Conservation (phyloP, 2,888 invertebrate genomes). For the Thalpophila matura region DNA sequence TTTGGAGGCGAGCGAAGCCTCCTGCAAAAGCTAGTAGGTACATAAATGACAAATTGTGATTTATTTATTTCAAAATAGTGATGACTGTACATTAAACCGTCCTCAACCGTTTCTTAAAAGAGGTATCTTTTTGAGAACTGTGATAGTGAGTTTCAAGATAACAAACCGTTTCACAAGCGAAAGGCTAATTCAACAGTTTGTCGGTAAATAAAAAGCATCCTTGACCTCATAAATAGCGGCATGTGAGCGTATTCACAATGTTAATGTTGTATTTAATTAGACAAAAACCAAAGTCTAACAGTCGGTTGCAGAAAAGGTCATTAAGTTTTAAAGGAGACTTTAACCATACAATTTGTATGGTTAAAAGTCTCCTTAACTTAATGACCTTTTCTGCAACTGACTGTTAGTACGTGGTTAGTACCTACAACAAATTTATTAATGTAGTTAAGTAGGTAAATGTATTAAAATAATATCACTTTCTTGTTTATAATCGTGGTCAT, state of each 20-base stretch:
- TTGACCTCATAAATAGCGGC: constrained; percentile 42
- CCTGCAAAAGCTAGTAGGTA: no score
- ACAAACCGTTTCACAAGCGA: constrained; percentile 45
- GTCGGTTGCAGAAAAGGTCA: no score
- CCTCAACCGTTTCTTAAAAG: constrained; percentile 27
- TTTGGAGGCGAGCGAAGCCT: no score
- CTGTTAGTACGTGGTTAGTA: no score
- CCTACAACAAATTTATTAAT: no score
- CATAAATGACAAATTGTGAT: background rate
- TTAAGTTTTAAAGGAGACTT: no score
- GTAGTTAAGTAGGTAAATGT: no score
- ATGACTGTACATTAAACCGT: constrained; percentile 9
- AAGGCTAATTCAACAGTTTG: constrained; percentile 44
- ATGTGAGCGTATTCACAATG: constrained; percentile 29
- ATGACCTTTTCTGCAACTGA: no score
- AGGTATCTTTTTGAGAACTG: constrained; percentile 20
- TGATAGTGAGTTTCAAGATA: constrained; percentile 31
- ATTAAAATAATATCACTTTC: no score
- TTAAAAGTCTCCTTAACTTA: no score
- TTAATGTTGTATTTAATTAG: constrained; percentile 22
- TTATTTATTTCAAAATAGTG: background rate
- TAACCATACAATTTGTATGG: no score
- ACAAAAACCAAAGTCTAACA: background rate
- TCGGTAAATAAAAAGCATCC: constrained; percentile 43
- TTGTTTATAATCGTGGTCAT: no score